Percentiles rank a stretch among this genome's conserved stretches.
Conservation (phyloP, 2,113 vertebrate species). For the Sinocyclocheilus grahami region DNA sequence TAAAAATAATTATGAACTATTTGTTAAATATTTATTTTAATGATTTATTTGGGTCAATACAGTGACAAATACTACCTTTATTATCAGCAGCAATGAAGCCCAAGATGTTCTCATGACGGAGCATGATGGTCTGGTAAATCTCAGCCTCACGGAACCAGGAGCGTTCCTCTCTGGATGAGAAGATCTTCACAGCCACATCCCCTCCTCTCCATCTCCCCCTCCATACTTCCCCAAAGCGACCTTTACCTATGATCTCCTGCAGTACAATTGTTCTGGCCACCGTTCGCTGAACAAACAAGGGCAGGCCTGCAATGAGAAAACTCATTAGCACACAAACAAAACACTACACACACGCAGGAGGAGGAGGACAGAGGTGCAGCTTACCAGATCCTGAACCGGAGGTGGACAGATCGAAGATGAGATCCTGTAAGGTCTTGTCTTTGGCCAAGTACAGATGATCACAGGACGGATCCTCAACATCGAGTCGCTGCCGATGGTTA, state of each 20-base stretch:
- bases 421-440: slow-evolving; percentile 96
- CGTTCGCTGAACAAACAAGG: slow-evolving; percentile 93
- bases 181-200: slow-evolving; percentile 97
- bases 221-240: slow-evolving; percentile 98
- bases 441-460: slow-evolving; percentile 95
- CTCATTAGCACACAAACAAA: neutral
- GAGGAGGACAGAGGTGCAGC: slow-evolving; percentile 25
- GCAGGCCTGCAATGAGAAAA: slow-evolving; percentile 78
- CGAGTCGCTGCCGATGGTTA: slow-evolving; percentile 92
- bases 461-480: slow-evolving; percentile 94
- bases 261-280: slow-evolving; percentile 96
- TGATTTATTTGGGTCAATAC: too few species aligned
- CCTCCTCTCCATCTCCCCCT: slow-evolving; percentile 94
- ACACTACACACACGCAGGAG: slow-evolving; percentile 14
- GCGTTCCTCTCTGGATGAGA: slow-evolving; percentile 95
- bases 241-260: slow-evolving; percentile 97
- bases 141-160: slow-evolving; percentile 98
- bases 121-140: slow-evolving; percentile 98
- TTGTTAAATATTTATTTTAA: too few species aligned
- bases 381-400: slow-evolving; percentile 97
- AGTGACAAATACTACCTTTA: slow-evolving; percentile 79
- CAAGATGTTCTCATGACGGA: slow-evolving; percentile 96
- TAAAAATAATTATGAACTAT: too few species aligned
- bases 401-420: slow-evolving; percentile 97
- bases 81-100: slow-evolving; percentile 98